Evolutionary conservation across 2,888 invertebrate genomes (phyloP), one percentile per base, ranked within the genome.

Genomic region (Stenotaenia linearis): DNA sequence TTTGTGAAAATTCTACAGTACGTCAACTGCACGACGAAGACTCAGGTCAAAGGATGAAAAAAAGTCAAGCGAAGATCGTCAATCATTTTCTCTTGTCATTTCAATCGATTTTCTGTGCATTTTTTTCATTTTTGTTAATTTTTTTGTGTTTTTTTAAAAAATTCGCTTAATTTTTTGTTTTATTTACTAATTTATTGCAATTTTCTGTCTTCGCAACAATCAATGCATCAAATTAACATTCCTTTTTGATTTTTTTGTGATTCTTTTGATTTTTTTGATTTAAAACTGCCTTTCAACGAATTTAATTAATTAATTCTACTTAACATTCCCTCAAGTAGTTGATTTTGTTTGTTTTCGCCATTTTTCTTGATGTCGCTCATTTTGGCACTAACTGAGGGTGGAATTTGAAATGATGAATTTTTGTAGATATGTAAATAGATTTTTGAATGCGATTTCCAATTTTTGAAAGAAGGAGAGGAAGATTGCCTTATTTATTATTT

Each of bases 401-500:
- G 61, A 61, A 5, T 61, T 61, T 28, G 28, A 69, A 69, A 28
- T 28, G 69, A 28, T 28, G 28, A 23, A 69, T 56, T 56, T 61
- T 61, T 25, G 25, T 25, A 28, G 25, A 25, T 25, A 25, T 69
- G 69, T 69, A 69, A 25, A 69, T 69, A 69, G 69, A 69, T 28
- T 69, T 28, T 69, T 69, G 69, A 28, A 28, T 69, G 69, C 69
- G 69, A 69, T 69, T 69, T 69, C 69, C 69, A 69, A 15, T 69
- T 69, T 69, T 25, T 28, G 25, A 69, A 69, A 3, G 56, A 69
- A 69, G 28, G 69, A 69, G 69, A 69, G 69, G 69, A 69, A 69
- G 69, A 28, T 69, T 69, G 69, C 69, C 69, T 69, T 69, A 69
- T 69, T 69, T 69, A 69, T 69, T 69, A 69, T 69, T 69, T 69